Evolutionary conservation across 2,113 vertebrate species (phyloP).

Genomic region (Morone saxatilis): DNA sequence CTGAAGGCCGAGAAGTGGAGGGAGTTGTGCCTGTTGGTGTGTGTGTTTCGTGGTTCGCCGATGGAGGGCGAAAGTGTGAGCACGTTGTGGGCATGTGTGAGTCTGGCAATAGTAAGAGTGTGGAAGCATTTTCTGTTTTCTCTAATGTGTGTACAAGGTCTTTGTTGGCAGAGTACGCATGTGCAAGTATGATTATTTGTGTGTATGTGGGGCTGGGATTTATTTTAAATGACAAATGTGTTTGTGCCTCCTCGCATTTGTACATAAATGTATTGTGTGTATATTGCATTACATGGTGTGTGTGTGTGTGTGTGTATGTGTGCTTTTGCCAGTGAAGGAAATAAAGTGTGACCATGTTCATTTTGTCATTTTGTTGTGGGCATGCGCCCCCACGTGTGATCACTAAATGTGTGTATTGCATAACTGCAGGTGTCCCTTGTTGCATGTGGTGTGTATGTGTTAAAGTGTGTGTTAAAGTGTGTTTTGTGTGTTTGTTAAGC

Average conservation of each 20-base stretch:
- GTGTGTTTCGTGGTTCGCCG: slow-evolving; percentile 40
- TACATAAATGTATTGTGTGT: background rate
- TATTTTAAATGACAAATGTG: background rate
- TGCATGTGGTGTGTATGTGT: slow-evolving; percentile 7
- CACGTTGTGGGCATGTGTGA: slow-evolving; percentile 46
- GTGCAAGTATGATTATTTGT: background rate
- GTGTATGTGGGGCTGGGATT: background rate
- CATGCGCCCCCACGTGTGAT: background rate
- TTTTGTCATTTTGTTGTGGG: slow-evolving; percentile 22
- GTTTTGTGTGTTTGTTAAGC: slow-evolving; percentile 15
- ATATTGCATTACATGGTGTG: background rate
- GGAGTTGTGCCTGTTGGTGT: slow-evolving; percentile 33
- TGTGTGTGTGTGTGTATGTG: background rate
- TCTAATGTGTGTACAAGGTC: slow-evolving; percentile 10
- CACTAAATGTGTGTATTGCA: slow-evolving; percentile 35
- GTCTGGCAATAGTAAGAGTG: slow-evolving; percentile 15
- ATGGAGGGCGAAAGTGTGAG: slow-evolving; percentile 61
- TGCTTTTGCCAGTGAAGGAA: background rate
- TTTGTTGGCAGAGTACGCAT: background rate
- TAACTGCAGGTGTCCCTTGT: slow-evolving; percentile 48
- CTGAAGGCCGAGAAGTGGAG: slow-evolving; percentile 71
- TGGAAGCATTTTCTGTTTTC: slow-evolving; percentile 35
- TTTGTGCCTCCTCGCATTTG: background rate
- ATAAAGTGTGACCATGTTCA: background rate
- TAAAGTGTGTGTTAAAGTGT: background rate